Evolutionary conservation across 2,797 vertebrate genomes (phyloP).

Genomic region (Malurus splendens): DNA sequence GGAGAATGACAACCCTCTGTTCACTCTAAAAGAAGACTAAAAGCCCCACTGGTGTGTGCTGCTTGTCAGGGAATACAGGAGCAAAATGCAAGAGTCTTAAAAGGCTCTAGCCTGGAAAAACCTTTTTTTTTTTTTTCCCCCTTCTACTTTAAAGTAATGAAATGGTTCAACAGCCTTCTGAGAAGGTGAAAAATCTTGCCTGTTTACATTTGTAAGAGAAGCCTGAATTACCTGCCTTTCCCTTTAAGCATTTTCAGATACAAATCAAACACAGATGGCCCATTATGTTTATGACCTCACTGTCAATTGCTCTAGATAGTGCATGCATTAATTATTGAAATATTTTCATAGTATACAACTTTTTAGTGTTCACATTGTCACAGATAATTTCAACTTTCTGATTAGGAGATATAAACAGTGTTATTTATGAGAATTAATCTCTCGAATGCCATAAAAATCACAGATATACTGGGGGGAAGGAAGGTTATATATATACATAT

Average conservation of each 20-base stretch:
- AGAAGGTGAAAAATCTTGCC: slow-evolving; percentile 53
- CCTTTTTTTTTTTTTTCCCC: background rate
- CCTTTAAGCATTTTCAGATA: slow-evolving; percentile 71
- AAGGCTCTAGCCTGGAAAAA: background rate
- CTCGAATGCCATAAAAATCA: slow-evolving; percentile 48
- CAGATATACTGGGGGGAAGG: background rate
- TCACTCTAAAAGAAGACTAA: slow-evolving; percentile 11
- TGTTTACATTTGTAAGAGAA: slow-evolving; percentile 49
- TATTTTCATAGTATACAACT: slow-evolving; percentile 72
- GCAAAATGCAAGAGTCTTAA: background rate
- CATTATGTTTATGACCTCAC: slow-evolving; percentile 72
- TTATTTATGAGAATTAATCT: slow-evolving; percentile 69
- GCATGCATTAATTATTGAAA: slow-evolving; percentile 76
- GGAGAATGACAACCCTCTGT: slow-evolving; percentile 13
- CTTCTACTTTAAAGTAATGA: slow-evolving; percentile 2
- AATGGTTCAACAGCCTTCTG: slow-evolving; percentile 27
- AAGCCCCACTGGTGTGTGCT: background rate
- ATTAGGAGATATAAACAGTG: slow-evolving; percentile 56
- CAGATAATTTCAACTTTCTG: slow-evolving; percentile 72
- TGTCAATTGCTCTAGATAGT: slow-evolving; percentile 75
- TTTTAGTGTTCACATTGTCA: slow-evolving; percentile 63
- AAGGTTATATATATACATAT: background rate
- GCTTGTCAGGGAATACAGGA: slow-evolving; percentile 1
- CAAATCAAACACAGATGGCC: slow-evolving; percentile 77
- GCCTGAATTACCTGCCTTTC: slow-evolving; percentile 70